A percentile compares a stretch with the other conserved stretches of the same genome.
phyloP scores from a whole-genome alignment of 2,888 invertebrate species.

The Rambutsinella grinnellia region DNA sequence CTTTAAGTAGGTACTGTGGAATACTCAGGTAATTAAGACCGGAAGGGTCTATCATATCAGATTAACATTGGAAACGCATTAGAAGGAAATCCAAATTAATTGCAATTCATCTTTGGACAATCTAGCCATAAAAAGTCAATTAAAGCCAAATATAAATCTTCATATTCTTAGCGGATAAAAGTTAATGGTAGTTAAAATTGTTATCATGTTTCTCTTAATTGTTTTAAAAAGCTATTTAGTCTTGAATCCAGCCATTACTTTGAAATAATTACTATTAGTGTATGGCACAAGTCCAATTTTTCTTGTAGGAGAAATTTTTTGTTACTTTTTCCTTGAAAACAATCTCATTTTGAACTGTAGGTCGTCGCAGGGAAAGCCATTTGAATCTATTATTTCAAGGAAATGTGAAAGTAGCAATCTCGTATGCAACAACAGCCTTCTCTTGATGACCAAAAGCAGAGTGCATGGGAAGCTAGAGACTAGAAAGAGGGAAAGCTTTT shows the following conservation, averaged over 20 bases:
- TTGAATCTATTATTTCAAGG: slow-evolving; percentile 42
- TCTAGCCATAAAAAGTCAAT: slow-evolving; percentile 27
- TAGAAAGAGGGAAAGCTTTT: neutral
- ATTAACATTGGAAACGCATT: slow-evolving; percentile 5
- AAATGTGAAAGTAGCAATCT: slow-evolving; percentile 44
- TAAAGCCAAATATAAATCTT: slow-evolving; percentile 36
- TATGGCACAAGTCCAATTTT: slow-evolving; percentile 42
- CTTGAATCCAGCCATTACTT: neutral
- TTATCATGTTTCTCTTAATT: slow-evolving; percentile 58
- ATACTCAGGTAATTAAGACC: slow-evolving; percentile 48
- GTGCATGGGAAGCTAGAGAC: neutral
- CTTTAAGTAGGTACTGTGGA: slow-evolving; percentile 35
- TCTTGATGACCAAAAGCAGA: slow-evolving; percentile 31
- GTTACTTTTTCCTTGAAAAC: too few species aligned
- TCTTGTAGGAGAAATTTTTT: neutral
- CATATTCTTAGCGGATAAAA: neutral
- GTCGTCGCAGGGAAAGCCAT: slow-evolving; percentile 8
- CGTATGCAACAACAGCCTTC: slow-evolving; percentile 31
- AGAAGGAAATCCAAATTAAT: slow-evolving; percentile 24
- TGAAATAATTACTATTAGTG: slow-evolving; percentile 16
- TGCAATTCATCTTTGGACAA: neutral
- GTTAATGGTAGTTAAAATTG: slow-evolving; percentile 54
- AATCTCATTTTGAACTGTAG: too few species aligned
- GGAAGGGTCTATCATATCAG: slow-evolving; percentile 20
- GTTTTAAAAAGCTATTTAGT: slow-evolving; percentile 64